Base-by-base conservation (phyloP, 2,113 vertebrate species). In the Cheilinus undulatus region DNA sequence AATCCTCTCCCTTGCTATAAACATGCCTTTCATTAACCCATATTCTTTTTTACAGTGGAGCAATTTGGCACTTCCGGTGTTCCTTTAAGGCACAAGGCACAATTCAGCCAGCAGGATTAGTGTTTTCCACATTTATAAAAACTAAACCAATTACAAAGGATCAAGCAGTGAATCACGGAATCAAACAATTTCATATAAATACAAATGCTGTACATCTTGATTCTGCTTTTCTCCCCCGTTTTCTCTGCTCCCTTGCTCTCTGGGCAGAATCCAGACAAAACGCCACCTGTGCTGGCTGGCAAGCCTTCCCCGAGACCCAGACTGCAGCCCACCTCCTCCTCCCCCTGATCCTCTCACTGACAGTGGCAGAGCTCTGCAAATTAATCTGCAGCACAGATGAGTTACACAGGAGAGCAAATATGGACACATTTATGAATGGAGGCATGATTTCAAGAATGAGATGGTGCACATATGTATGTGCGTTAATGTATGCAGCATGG, bases 301-400 rank as follows among this genome's bases (percentile, higher is more conserved):
- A 88, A 76, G 76, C 56, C 43, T 78, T 59, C 57, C 61, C 13
- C 4, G 2, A 71, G 51, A 79, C 77, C 70, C 81, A 80, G 75
- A 89, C 83, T 75, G 74, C 74, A 77, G 54, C 69, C 60, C 66
- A 50, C 63, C 72, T 69, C 78, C 73, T 54, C 32, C 17, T 42
- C 40, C 40, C 63, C 49, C 62, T 60, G 28, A 66, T 83, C 65
- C 52, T 78, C 65, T 80, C 57, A 62, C 80, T 61, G 73, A 81
- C 85, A 71, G 66, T 7, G 48, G 76, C 80, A 76, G 60, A 58
- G 69, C 69, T 74, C 58, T 86, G 42, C 86, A 90, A 89, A 86
- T 90, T 93, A 78, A 91, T 87, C 78, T 73, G 74, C 62, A 73
- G 75, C 69, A 38, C 65, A 73, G 88, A 89, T 87, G 69, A 91